Evolutionary conservation across 2,888 invertebrate species (phyloP).

Genomic region (Tillus elongatus): DNA sequence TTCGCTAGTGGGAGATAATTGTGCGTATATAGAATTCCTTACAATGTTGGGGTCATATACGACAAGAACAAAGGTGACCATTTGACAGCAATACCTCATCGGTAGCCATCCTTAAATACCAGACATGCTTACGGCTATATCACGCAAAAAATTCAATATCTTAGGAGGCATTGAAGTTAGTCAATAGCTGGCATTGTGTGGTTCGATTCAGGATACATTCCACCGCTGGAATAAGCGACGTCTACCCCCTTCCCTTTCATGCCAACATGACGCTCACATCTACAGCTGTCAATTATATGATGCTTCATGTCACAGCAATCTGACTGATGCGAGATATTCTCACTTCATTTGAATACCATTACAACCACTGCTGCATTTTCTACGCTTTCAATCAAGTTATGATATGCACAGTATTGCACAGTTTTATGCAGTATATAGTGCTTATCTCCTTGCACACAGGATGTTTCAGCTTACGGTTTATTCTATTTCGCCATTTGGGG

Average conservation of each 20-base stretch:
- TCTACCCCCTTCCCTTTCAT: too few species aligned
- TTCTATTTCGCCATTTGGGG: too few species aligned
- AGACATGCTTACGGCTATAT: constrained; percentile 34
- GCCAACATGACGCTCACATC: constrained; percentile 25
- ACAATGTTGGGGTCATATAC: too few species aligned
- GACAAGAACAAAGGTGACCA: constrained; percentile 34
- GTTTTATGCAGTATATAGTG: too few species aligned
- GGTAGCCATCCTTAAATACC: constrained; percentile 32
- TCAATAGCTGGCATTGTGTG: constrained; percentile 35
- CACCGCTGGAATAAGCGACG: constrained; percentile 18
- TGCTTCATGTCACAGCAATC: constrained; percentile 33
- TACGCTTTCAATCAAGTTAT: constrained; percentile 16
- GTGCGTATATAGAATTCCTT: too few species aligned
- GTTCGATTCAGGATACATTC: constrained; percentile 25
- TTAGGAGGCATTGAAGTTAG: constrained; percentile 35
- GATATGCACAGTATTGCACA: too few species aligned
- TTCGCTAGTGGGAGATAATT: too few species aligned
- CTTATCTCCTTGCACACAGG: too few species aligned
- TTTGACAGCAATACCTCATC: constrained; percentile 40
- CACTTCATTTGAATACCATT: constrained; percentile 35
- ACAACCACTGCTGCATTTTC: constrained; percentile 27
- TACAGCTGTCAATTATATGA: constrained; percentile 38
- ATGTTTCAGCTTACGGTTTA: too few species aligned
- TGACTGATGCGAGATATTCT: constrained; percentile 35
- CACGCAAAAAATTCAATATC: constrained; percentile 41